Base-by-base conservation (phyloP, 2,797 vertebrate species). In the Vespertilio murinus region DNA sequence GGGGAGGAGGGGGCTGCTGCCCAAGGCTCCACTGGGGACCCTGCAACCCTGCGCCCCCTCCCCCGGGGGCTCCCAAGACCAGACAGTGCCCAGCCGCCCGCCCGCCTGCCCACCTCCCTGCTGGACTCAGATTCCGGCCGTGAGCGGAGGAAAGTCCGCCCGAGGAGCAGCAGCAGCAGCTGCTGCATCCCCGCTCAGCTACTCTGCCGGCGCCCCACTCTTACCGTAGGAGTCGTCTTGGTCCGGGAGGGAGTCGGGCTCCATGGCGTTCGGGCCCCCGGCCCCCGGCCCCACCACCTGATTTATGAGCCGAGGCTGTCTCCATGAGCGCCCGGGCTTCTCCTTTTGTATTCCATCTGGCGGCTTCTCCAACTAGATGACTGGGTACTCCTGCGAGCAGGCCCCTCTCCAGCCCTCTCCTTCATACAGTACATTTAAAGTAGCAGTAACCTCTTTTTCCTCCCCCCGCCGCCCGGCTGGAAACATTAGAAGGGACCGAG, bases 221-320 rank as follows among this genome's bases (percentile, higher is more conserved):
- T 99, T 98, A 99, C 99, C 99, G 98, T 98, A 98, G 96, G 98
- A 98, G 97, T 98, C 97, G 97, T 99, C 99, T 95, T 97, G 98
- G 96, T 98, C 98, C 97, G 97, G 97, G 97, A 98, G 98, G 97
- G 97, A 97, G 97, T 98, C 98, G 88, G 98, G 98, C 97, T 99
- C 99, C 99, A 99, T 99, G 98, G 97, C 95, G 97, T 98, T 49
- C 97, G 97, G 98, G 97, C 97, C 97, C 98, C 98, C 96, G 97
- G 97, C 96, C 97, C 97, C 96, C 83, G 97, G 97, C 97, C 98
- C 98, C 98, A 97, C 98, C 98, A 97, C 98, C 98, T 98, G 98
- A 97, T 98, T 98, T 97, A 98, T 97, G 98, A 97, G 98, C 98
- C 97, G 97, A 97, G 96, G 96, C 98, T 97, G 98, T 98, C 97